A percentile compares a stretch with the other conserved stretches of the same genome.
phyloP scores from a whole-genome alignment of 2,888 invertebrate genomes.

The Heteromurus nitidus region DNA sequence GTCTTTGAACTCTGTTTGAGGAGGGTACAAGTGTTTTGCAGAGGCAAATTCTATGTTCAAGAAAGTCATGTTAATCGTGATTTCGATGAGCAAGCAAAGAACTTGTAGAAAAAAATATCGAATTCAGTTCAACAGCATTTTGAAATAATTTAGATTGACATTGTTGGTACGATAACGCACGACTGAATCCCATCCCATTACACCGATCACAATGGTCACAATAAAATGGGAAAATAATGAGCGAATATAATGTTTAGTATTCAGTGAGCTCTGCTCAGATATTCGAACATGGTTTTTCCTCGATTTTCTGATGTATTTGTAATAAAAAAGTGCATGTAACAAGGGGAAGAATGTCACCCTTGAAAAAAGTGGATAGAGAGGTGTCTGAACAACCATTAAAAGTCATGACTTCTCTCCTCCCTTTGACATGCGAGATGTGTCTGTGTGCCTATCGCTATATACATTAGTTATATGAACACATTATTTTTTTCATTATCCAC shows the following conservation, averaged over 20 bases:
- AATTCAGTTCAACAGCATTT: no score
- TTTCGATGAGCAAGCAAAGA: no score
- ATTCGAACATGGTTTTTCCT: neutral
- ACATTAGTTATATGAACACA: no score
- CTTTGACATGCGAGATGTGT: neutral
- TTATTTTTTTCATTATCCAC: conserved; percentile 10
- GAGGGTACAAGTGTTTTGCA: no score
- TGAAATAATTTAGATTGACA: no score
- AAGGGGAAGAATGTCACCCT: neutral
- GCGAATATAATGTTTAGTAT: neutral
- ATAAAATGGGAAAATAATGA: neutral
- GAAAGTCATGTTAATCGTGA: no score
- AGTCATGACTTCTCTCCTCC: neutral
- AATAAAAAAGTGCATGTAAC: neutral
- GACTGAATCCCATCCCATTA: neutral
- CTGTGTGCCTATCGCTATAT: no score
- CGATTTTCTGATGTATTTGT: neutral
- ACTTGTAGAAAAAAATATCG: no score
- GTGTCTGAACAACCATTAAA: conserved; percentile 16
- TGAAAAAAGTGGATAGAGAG: neutral
- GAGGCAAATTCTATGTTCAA: no score
- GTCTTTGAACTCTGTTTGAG: no score
- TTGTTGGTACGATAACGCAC: neutral
- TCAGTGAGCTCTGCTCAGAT: no score
- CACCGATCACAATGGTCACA: no score